Base-by-base conservation (phyloP, 2,113 vertebrate species). In the Jacana jacana region DNA sequence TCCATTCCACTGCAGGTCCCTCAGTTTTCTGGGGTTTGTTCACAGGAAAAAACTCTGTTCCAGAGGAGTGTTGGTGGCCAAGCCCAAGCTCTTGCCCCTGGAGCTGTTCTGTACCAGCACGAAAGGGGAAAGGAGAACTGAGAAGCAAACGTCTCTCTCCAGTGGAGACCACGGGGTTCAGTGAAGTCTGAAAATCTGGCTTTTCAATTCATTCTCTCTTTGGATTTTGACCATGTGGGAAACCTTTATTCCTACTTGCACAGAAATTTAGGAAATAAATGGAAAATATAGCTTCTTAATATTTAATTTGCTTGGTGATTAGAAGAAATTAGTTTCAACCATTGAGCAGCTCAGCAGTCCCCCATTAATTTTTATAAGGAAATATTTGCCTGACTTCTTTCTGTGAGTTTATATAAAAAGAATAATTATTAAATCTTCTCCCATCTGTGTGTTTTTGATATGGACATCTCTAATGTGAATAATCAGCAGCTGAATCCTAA, bases 271-370 rank as follows among this genome's bases (percentile, higher is more conserved):
- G 83, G 37, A 95, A 86, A 65, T 83, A 75, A 88, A 80, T 42
- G 81, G 90, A 37, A 86, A 91, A 82, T 91, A 6, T 35, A 25
- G 19, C n/a, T 89, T 92, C 91, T 91, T 91, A 91, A 77, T 94
- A 79, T 93, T 96, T 84, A 58, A 94, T 96, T 85, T 92, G 37
- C 91, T 85, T 85, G 54, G 58, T 85, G 83, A 93, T 96, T 93
- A 87, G 79, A 92, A 72, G 25, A 85, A 93, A 93, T 91, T 81
- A 63, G 77, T 94, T 94, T 94, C 83, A 95, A 75, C 86, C 90
- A 81, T 68, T 95, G 88, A 93, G n/a, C 90, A 89, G 72, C 92
- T 95, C 60, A 95, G 73, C 48, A 87, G 63, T 70, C 37, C 66
- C 76, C 91, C 70, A 57, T 96, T 94, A 81, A 91, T 87, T 94